phyloP scores from a whole-genome alignment of 1,140 invertebrate genomes.

The Euwallacea similis region DNA sequence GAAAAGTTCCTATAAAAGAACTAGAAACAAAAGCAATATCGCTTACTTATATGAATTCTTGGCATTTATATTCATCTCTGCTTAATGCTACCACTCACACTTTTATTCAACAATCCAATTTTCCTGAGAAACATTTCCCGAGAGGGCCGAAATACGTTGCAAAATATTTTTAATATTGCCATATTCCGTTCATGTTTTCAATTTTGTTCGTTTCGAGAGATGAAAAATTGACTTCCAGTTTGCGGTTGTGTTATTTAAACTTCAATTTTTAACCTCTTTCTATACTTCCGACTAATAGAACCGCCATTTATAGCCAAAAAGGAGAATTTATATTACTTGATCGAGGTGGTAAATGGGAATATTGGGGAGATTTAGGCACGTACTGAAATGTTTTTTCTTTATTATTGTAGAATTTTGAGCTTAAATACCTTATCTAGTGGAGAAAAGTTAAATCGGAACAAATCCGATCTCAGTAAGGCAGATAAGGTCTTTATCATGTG shows the following conservation, averaged over 20 bases:
- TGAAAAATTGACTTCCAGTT: constrained; percentile 6
- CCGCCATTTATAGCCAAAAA: too few relatives aligned
- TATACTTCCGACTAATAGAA: not conserved
- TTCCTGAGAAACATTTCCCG: constrained; percentile 9
- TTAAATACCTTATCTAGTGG: not conserved
- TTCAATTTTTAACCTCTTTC: not conserved
- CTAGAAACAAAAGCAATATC: too few relatives aligned
- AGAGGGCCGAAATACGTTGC: constrained; percentile 9
- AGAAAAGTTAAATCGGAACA: too few relatives aligned
- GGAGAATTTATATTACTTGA: too few relatives aligned
- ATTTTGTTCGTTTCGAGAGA: constrained; percentile 5
- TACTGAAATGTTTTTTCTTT: not conserved
- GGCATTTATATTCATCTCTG: too few relatives aligned
- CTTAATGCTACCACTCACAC: not conserved
- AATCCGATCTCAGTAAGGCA: too few relatives aligned
- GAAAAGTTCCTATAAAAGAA: too few relatives aligned
- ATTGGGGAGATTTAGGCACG: not conserved
- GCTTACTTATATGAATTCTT: too few relatives aligned
- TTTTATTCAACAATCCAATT: constrained; percentile 12
- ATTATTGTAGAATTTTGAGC: not conserved
- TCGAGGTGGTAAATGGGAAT: not conserved
- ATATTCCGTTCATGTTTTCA: constrained; percentile 4
- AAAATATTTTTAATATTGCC: constrained; percentile 17
- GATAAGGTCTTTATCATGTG: too few relatives aligned
- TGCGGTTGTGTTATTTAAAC: not conserved